phyloP scores from a whole-genome alignment of 2,888 invertebrate species.

The Glyphotaelius pellucidus region DNA sequence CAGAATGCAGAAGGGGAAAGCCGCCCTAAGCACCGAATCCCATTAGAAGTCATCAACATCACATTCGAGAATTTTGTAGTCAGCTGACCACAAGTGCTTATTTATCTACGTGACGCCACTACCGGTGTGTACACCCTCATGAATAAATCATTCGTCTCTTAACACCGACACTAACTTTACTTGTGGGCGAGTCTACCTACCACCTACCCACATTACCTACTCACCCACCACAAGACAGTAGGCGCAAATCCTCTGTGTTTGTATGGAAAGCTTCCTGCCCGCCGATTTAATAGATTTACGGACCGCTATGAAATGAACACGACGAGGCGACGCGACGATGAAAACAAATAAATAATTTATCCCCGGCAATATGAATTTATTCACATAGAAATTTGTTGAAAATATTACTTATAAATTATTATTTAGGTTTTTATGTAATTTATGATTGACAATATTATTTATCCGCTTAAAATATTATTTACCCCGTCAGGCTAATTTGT shows the following conservation, averaged over 20 bases:
- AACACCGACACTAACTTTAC: slow-evolving; percentile 54
- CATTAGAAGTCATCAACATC: slow-evolving; percentile 50
- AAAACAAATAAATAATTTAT: background rate
- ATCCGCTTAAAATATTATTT: no score
- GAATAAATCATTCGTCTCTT: slow-evolving; percentile 59
- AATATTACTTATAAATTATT: background rate
- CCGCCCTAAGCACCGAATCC: slow-evolving; percentile 26
- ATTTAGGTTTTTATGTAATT: no score
- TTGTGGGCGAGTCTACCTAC: slow-evolving; percentile 33
- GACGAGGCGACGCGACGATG: background rate
- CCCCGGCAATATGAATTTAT: background rate
- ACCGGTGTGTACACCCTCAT: slow-evolving; percentile 52
- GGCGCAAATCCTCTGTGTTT: slow-evolving; percentile 6
- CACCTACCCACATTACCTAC: background rate
- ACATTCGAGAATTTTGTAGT: slow-evolving; percentile 46
- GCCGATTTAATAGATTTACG: slow-evolving; percentile 24
- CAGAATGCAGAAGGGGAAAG: background rate
- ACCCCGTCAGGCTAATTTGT: no score
- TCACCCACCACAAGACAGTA: slow-evolving; percentile 7
- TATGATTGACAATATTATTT: no score
- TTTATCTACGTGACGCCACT: slow-evolving; percentile 55
- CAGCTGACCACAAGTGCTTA: slow-evolving; percentile 51
- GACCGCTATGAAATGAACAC: slow-evolving; percentile 12
- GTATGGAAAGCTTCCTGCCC: background rate
- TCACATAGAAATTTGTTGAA: background rate